These are phyloP conservation scores for Lithosia quadra DNA, from an alignment of 2,888 invertebrate genomes.

Conservation along the genomic window DNA sequence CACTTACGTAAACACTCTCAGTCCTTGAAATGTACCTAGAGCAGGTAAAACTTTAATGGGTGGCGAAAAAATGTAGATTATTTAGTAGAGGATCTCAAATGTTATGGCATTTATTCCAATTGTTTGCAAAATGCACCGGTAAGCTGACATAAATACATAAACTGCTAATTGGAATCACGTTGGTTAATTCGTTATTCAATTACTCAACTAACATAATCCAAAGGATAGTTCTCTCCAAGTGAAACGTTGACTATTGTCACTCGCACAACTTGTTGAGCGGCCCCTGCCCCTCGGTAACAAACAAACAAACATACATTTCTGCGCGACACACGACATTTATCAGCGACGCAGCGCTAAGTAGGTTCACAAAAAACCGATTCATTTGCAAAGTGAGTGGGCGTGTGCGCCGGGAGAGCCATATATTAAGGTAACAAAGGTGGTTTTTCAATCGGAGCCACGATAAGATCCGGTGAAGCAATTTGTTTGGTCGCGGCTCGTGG, in stretches of 20 bases:
- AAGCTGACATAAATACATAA: no score
- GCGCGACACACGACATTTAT: not conserved
- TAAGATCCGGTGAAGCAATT: not conserved
- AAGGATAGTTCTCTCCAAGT: not conserved
- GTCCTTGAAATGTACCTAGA: not conserved
- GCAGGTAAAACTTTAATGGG: not conserved
- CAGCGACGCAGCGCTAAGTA: not conserved
- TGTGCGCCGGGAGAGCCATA: conserved; percentile 1
- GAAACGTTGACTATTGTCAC: not conserved
- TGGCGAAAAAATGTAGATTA: not conserved
- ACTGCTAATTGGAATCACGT: no score
- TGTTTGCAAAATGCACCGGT: not conserved
- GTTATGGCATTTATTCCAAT: no score
- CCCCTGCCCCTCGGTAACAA: not conserved
- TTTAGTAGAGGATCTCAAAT: not conserved
- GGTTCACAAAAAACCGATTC: not conserved
- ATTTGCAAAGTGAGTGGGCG: conserved; percentile 1
- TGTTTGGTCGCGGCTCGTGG: not conserved
- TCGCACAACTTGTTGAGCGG: not conserved
- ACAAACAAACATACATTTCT: not conserved
- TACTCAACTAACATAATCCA: not conserved
- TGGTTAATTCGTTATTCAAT: not conserved
- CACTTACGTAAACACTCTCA: not conserved
- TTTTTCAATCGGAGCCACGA: conserved; percentile 3
- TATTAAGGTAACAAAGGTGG: conserved; percentile 8